Conservation (phyloP, 92 coral and sea anemone species). For the Isaurus tuberculatus region DNA sequence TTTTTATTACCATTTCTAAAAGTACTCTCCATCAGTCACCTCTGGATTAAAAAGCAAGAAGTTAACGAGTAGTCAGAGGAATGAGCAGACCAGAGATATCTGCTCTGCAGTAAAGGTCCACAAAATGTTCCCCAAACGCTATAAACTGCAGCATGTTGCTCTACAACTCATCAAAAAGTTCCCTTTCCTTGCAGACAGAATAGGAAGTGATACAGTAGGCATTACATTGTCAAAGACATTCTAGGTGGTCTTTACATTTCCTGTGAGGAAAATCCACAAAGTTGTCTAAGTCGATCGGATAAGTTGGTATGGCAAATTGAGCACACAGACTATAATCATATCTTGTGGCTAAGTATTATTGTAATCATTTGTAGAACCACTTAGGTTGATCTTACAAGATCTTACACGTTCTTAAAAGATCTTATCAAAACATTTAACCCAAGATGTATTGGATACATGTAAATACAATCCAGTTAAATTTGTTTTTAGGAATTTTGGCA, state of each 20-base stretch:
- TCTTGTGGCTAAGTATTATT: neutral
- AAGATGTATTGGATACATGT: slow-evolving; percentile 6
- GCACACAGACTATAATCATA: neutral
- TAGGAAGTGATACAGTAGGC: too few relatives aligned
- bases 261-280: neutral
- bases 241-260: slow-evolving; percentile 3
- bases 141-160: too few relatives aligned
- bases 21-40: too few relatives aligned
- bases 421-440: slow-evolving; percentile 1
- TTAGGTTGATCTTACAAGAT: neutral
- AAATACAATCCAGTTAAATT: neutral
- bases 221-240: neutral
- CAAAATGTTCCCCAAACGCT: too few relatives aligned
- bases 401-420: neutral
- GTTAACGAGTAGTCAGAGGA: too few relatives aligned
- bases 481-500: slow-evolving; percentile 70
- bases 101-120: too few relatives aligned
- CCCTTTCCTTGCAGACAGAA: too few relatives aligned
- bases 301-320: slow-evolving; percentile 2
- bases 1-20: neutral
- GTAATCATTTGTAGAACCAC: neutral
- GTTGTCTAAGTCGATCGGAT: neutral
- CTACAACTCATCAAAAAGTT: too few relatives aligned
- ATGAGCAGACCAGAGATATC: too few relatives aligned
- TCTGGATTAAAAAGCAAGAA: too few relatives aligned